Evolutionary conservation across 2,113 vertebrate species (phyloP), one percentile per base, ranked within the genome.

Genomic region (Formicarius rufipectus): DNA sequence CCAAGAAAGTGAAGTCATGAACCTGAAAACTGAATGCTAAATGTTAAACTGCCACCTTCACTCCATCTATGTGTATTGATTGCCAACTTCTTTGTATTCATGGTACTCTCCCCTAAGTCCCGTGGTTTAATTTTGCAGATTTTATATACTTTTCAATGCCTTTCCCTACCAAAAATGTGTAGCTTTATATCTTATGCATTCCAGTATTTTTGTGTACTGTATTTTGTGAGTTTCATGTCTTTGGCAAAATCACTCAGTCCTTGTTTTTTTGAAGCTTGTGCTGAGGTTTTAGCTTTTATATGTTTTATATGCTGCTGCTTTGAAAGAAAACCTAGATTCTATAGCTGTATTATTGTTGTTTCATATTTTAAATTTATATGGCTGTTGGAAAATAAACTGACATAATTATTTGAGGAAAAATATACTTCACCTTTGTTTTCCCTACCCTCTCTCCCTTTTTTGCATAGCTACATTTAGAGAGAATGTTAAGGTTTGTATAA

Each of bases 1-100:
- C 97, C 75, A 99, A 99, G 96, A 99, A 98, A 97, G 97, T 98
- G 83, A 98, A 98, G 97, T 97, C 98, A 2, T 99, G 97, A 99
- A 95, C 83, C 50, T 72, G 94, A 92, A 94, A 97, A 92, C 68
- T 55, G 93, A 97, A 93, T 76, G 82, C 89, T 95, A 78, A 96
- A 83, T 96, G 69, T 68, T 74, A 89, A 97, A 96, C 94, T 97
- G 96, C 97, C 97, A 95, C 95, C 89, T 96, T 96, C 94, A 96
- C 90, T 97, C 86, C 96, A 90, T 96, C 93, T 91, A 87, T 89
- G 84, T 96, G 96, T 96, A 96, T 97, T 97, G 97, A 97, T 97
- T 97, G 91, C 97, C 97, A 97, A 96, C 93, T 95, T 96, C 93
- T 97, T 96, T 97, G 94, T 98, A 97, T 95, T 97, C 95, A 96